Conservation (phyloP, 2,797 vertebrate species). For the Sorex maritimensis region DNA sequence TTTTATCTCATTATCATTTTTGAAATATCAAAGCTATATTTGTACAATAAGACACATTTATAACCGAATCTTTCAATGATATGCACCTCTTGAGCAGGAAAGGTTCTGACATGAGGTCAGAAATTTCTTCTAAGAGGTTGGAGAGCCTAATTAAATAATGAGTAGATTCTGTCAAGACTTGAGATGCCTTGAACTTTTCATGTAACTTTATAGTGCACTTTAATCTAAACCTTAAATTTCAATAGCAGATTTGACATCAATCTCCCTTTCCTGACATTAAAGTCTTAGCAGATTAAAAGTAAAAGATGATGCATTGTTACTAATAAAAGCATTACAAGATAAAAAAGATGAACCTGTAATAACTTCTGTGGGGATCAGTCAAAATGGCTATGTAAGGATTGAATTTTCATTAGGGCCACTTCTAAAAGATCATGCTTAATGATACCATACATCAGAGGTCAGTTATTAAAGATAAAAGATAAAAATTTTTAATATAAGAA, state of each 20-base stretch:
- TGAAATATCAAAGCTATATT: constrained; percentile 40
- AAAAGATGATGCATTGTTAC: constrained; percentile 55
- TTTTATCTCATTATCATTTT: constrained; percentile 4
- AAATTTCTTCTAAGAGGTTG: constrained; percentile 72
- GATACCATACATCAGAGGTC: neutral
- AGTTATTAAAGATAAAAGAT: constrained; percentile 54
- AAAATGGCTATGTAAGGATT: constrained; percentile 29
- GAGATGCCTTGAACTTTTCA: constrained; percentile 60
- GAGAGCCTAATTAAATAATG: constrained; percentile 71
- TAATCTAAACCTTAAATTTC: constrained; percentile 73
- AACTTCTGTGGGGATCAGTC: constrained; percentile 1
- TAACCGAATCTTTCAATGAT: neutral
- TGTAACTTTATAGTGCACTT: constrained; percentile 23
- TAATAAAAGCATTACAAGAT: constrained; percentile 54
- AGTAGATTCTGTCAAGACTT: constrained; percentile 18
- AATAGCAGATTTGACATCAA: neutral
- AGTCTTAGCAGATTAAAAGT: constrained; percentile 58
- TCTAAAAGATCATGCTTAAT: constrained; percentile 48
- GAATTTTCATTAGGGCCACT: neutral
- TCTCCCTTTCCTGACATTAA: constrained; percentile 74
- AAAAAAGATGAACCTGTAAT: constrained; percentile 71
- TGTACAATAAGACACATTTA: constrained; percentile 37
- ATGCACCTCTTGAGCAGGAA: neutral
- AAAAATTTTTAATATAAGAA: constrained; percentile 8
- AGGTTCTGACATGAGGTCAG: constrained; percentile 68